Base-by-base conservation (phyloP, 2,888 invertebrate species). In the Erebia aethiops region DNA sequence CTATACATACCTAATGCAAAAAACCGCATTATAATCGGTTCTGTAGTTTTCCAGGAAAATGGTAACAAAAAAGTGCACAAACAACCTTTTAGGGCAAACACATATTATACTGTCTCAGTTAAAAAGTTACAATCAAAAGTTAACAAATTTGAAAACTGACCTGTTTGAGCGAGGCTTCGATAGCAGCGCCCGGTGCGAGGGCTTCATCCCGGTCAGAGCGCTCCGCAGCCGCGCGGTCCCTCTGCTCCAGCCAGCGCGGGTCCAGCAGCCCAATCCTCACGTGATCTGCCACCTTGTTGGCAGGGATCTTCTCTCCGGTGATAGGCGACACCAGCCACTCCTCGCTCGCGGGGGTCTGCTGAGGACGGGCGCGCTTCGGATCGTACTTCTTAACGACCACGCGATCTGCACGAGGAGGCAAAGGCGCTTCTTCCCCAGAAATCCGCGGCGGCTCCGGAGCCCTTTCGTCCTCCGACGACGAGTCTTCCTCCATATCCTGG, bases 381-480 rank as follows among this genome's bases (percentile, higher is more conserved):
- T 99, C 98, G 87, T 99, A 99, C 86, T 98, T 98, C 87, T 98
- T 98, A 72, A 99, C 98, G 57, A 99, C 95, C 41, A 99, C 98
- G 83, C 98, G 97, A 85, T 98, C 99, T 21, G 97, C 96, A 1
- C 96, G 95, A 21, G 98, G 98, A 8, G 98, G 98, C 76, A 98
- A 85, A 51, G 97, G 97, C 0, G 97, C 96, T 58, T 89, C 89
- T 26, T 92, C 95, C 76, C 85, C 90, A 0, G 79, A 77, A 75
- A 77, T 77, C 74, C 87, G 85, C n/a, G 93, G 92, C 77, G 77
- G 85, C 78, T 71, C 86, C 7, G 77, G 76, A 69, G 84, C 83
- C 16, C 80, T 85, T 61, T 91, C 91, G 16, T 94, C 92, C 10
- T 95, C 96, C 0, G 88, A 88, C 0, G 89, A 87, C 0, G 92